Base-by-base conservation (phyloP, 2,888 invertebrate species). In the Scaptodrosophila latifasciaeformis region DNA sequence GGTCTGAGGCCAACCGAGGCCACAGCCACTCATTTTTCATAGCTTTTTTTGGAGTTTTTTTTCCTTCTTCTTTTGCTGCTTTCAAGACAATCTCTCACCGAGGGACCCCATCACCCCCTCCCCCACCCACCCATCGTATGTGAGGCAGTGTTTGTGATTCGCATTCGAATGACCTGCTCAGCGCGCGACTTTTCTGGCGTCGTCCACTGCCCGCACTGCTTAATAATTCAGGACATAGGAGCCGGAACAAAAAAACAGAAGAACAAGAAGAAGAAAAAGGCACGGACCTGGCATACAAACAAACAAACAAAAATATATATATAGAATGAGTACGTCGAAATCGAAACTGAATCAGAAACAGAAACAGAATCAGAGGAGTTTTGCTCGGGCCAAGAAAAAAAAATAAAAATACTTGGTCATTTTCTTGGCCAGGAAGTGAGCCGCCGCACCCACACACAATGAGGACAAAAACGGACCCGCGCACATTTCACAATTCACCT, bases 171-270 rank as follows among this genome's bases (percentile, higher is more conserved):
- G 72, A 76, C 80, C 72, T 76, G 67, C 70, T 68, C 68, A 68
- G 57, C 51, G 65, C 56, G 56, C 43, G 12, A 9, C 24, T 24
- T 6, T 13, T 12, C 2, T 15, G 35, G 17, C 3, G 34, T 2
- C n/a, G n/a, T n/a, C 2, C 45, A n/a, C 12, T 44, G 34, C 2
- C 47, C 18, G 47, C 44, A 65, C 70, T 77, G 70, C 71, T 76
- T 81, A 76, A 80, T 76, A 81, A 81, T 76, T 76, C 76, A 76
- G 81, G 78, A 78, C 81, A 71, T 76, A 79, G 80, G 62, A 77
- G 71, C 72, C 66, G 62, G 46, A 45, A 42, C 50, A n/a, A n/a
- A n/a, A n/a, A n/a, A n/a, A n/a, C n/a, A n/a, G n/a, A n/a, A 58
- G 54, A 57, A 57, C 63, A 57, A 59, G 63, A 48, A 37, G 37